A percentile compares a stretch with the other conserved stretches of the same genome.
Evolutionary conservation across 2,888 invertebrate genomes (phyloP).

Genomic region (Pyrrhia umbra): DNA sequence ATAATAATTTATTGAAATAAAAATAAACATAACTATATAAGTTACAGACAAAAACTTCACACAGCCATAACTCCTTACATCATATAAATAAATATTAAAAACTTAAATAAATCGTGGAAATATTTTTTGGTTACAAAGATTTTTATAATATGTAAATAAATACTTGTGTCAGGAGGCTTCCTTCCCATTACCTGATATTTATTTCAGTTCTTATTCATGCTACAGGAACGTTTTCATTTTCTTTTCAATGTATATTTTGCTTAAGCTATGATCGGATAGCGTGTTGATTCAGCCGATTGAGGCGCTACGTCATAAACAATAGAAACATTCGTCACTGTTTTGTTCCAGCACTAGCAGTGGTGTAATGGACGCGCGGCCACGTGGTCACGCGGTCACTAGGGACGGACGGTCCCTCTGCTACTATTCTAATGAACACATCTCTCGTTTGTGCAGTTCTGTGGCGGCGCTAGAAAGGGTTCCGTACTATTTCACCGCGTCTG

Average conservation of each 20-base stretch:
- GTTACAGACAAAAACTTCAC: slow-evolving; percentile 86
- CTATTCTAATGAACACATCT: slow-evolving; percentile 73
- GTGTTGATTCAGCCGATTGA: slow-evolving; percentile 31
- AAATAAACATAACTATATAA: slow-evolving; percentile 77
- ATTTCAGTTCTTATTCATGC: slow-evolving; percentile 64
- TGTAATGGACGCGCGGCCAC: not conserved
- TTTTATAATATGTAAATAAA: slow-evolving; percentile 80
- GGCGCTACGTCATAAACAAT: slow-evolving; percentile 32
- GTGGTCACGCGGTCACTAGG: not conserved
- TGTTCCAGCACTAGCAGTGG: slow-evolving; percentile 26
- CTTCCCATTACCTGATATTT: slow-evolving; percentile 65
- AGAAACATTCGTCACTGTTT: slow-evolving; percentile 34
- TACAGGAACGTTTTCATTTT: slow-evolving; percentile 73
- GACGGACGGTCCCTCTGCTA: slow-evolving; percentile 30
- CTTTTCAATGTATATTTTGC: slow-evolving; percentile 60
- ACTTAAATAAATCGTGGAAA: slow-evolving; percentile 80
- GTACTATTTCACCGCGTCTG: slow-evolving; percentile 35
- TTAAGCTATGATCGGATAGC: slow-evolving; percentile 63
- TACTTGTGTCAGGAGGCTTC: slow-evolving; percentile 72
- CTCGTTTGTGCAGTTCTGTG: slow-evolving; percentile 64
- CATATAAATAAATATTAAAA: slow-evolving; percentile 82
- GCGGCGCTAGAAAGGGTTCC: slow-evolving; percentile 41
- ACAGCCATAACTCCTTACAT: slow-evolving; percentile 87
- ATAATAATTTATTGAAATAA: slow-evolving; percentile 68
- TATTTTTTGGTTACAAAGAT: slow-evolving; percentile 84